Percentiles rank a stretch among this genome's conserved stretches.
Evolutionary conservation across 2,797 vertebrate genomes (phyloP).

Genomic region (Emydoidea blandingii): DNA sequence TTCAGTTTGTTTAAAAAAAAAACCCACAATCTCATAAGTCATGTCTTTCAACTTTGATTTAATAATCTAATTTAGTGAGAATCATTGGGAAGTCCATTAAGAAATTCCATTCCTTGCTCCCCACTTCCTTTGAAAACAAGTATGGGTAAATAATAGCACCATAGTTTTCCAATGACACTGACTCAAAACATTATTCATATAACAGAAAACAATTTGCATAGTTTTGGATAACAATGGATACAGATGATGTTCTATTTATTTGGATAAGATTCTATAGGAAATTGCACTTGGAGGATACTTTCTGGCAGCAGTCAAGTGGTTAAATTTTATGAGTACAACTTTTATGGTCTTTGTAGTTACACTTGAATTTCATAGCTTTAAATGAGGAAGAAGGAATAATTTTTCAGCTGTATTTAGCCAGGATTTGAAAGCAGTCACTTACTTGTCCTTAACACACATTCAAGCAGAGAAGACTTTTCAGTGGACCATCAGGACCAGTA

Average conservation of each 20-base stretch:
- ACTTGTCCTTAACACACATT: constrained; percentile 62
- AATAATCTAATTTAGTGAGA: background rate
- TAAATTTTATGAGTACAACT: background rate
- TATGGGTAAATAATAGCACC: background rate
- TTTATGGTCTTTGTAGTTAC: background rate
- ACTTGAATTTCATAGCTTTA: background rate
- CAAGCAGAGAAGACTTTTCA: constrained; percentile 51
- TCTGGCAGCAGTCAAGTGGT: background rate
- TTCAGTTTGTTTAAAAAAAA: background rate
- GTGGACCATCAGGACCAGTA: constrained; percentile 53
- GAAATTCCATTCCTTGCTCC: background rate
- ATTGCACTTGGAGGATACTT: background rate
- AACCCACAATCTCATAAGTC: background rate
- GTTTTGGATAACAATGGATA: background rate
- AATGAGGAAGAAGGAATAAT: background rate
- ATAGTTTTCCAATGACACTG: background rate
- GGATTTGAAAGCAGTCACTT: constrained; percentile 38
- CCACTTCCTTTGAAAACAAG: background rate
- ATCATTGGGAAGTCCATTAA: background rate
- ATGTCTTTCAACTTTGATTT: background rate
- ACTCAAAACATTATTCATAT: background rate
- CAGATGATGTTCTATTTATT: background rate
- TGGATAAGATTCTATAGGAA: background rate
- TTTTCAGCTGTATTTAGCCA: background rate
- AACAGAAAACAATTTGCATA: background rate